Base-by-base conservation (phyloP, 2,797 vertebrate species). In the Acrocephalus scirpaceus region DNA sequence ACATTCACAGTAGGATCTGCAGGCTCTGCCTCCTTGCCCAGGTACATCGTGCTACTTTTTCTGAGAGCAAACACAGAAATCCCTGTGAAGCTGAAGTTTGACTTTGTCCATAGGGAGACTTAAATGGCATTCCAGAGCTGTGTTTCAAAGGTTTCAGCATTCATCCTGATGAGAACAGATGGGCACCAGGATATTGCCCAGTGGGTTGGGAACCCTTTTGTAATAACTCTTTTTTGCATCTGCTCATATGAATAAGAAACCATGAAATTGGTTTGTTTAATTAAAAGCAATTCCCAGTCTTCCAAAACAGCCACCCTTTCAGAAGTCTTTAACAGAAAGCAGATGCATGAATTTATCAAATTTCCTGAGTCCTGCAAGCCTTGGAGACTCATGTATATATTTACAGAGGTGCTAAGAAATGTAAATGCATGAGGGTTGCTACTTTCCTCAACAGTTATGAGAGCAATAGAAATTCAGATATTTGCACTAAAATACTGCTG, bases 241-340 rank as follows among this genome's bases (percentile, higher is more conserved):
- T 93, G 65, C 42, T 90, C 29, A 11, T 56, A 54, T 42, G 45
- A 93, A 86, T 51, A 86, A 77, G 42, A 48, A 93, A 67, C 42
- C 47, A 64, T 84, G 61, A 80, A 80, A 83, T 66, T 54, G 10
- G 11, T 91, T 95, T 76, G 56, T 60, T 94, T 93, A 86, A 93
- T 88, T 84, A 78, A 93, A 92, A 93, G 64, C 47, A 91, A 47
- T 19, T 84, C 44, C 71, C 51, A 72, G 50, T 44, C 66, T 36
- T 87, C 44, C 47, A 86, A 72, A 92, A 47, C 29, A 86, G 44
- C 10, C 32, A 62, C 64, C 38, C 20, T 86, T 75, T 87, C 23
- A 61, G 54, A 70, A 54, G 7, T n/a, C 57, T 74, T 78, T 73
- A 75, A 65, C 17, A 73, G 74, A 78, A 87, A 58, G 30, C 56